Percentiles rank a stretch among this genome's conserved stretches.
These are phyloP conservation scores for Trachymyrmex cornetzi DNA, from an alignment of 1,140 invertebrate species.

Conservation along the genomic window DNA sequence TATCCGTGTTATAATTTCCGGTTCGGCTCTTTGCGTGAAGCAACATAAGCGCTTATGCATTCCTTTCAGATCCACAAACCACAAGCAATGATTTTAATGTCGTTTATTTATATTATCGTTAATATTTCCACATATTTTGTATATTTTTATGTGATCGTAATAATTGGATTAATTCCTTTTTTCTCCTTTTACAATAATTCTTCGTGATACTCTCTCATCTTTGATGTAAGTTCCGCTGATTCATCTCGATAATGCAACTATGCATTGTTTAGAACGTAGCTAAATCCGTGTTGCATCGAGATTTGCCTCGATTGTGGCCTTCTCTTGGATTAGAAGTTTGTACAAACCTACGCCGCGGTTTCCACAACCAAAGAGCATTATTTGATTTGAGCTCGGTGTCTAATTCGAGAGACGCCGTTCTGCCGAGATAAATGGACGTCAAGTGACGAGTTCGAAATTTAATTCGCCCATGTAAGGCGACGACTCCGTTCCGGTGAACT, in stretches of 20 bases:
- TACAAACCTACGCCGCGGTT: background rate
- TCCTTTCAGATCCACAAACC: background rate
- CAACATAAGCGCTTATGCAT: background rate
- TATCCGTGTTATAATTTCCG: background rate
- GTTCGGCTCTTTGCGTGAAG: background rate
- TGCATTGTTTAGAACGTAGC: background rate
- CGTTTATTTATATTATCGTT: background rate
- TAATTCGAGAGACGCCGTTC: slow-evolving; percentile 27
- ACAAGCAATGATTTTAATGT: background rate
- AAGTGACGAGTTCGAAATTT: slow-evolving; percentile 85
- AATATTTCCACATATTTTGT: background rate
- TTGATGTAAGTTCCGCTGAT: background rate
- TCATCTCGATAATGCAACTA: background rate
- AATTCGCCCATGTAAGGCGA: slow-evolving; percentile 89
- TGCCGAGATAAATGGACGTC: slow-evolving; percentile 46
- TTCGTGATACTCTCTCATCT: background rate
- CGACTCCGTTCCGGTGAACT: slow-evolving; percentile 89
- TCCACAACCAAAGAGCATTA: background rate
- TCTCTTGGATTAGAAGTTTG: background rate
- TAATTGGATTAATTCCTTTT: background rate
- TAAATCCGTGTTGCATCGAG: background rate
- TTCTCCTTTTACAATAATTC: background rate
- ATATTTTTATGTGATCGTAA: background rate
- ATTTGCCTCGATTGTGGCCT: background rate
- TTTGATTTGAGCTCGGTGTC: background rate